Percentiles rank a stretch among this genome's conserved stretches.
Conservation (phyloP, 2,113 vertebrate species). For the Clarias batrachus region DNA sequence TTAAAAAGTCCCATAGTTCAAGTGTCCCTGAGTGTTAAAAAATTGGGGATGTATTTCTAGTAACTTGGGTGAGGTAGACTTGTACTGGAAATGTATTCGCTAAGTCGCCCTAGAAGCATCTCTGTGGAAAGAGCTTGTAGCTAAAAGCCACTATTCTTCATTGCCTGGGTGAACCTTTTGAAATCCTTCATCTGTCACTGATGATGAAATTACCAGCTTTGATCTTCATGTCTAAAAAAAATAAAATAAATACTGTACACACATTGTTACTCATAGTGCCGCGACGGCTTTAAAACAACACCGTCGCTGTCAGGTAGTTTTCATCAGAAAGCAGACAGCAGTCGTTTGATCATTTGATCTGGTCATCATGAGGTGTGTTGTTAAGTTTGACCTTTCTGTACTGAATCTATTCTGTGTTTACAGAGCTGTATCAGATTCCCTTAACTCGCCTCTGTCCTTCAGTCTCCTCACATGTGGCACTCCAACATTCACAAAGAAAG, state of each 20-base stretch:
- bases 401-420: not conserved
- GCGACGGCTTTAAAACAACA: not conserved
- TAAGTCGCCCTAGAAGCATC: not conserved
- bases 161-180: not conserved
- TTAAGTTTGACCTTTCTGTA: not conserved
- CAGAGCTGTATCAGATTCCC: not conserved
- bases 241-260: not conserved
- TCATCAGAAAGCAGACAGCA: not conserved
- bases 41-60: not conserved
- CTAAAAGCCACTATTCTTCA: not conserved
- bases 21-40: not conserved
- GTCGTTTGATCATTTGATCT: not conserved
- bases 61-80: not conserved
- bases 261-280: not conserved
- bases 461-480: not conserved
- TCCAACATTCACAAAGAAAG: not conserved
- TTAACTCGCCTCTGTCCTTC: not conserved
- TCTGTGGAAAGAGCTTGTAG: not conserved
- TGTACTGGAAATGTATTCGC: not conserved
- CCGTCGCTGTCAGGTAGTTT: not conserved
- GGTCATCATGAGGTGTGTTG: not conserved
- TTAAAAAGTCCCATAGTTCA: not conserved
- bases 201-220: not conserved
- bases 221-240: not conserved
- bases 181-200: not conserved